A percentile compares a stretch with the other conserved stretches of the same genome.
These are phyloP conservation scores for Operophtera brumata DNA, from an alignment of 2,888 invertebrate genomes.

Conservation along the genomic window DNA sequence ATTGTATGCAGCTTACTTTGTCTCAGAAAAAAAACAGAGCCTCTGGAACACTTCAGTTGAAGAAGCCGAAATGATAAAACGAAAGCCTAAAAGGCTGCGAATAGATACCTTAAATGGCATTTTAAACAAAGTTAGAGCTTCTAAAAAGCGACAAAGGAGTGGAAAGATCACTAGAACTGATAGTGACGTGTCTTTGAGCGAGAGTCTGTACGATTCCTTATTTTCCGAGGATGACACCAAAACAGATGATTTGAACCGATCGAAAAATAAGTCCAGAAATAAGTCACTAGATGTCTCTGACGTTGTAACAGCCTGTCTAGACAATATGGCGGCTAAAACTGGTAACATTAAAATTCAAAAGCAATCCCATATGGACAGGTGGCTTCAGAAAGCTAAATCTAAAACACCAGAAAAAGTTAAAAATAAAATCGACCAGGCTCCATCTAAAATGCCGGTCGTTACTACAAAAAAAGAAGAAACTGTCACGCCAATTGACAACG, in stretches of 20 bases:
- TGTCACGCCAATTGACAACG: conserved; percentile 1
- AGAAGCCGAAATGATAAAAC: conserved; percentile 86
- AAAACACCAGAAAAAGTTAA: conserved; percentile 68
- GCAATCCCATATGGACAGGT: conserved; percentile 77
- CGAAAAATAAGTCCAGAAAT: conserved; percentile 49
- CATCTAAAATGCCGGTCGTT: background rate
- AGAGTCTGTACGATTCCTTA: conserved; percentile 70
- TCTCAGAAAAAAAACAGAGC: conserved; percentile 76
- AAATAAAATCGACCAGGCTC: background rate
- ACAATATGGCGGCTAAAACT: conserved; percentile 75
- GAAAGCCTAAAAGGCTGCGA: conserved; percentile 79
- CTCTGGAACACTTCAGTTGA: conserved; percentile 87
- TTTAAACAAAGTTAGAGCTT: conserved; percentile 48
- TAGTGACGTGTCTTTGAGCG: conserved; percentile 73
- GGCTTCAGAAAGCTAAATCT: conserved; percentile 76
- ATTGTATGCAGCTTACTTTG: conserved; percentile 73
- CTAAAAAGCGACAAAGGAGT: conserved; percentile 51
- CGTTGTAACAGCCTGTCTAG: conserved; percentile 73
- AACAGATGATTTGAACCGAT: conserved; percentile 51
- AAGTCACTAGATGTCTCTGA: conserved; percentile 65
- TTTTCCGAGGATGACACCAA: conserved; percentile 69
- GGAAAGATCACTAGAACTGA: conserved; percentile 62
- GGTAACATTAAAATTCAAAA: conserved; percentile 73
- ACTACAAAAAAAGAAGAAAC: conserved; percentile 12
- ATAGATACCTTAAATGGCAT: conserved; percentile 74